A percentile compares a stretch with the other conserved stretches of the same genome.
These are phyloP conservation scores for Ceratotherium simum DNA, from an alignment of 2,113 vertebrate genomes.

Conservation along the genomic window DNA sequence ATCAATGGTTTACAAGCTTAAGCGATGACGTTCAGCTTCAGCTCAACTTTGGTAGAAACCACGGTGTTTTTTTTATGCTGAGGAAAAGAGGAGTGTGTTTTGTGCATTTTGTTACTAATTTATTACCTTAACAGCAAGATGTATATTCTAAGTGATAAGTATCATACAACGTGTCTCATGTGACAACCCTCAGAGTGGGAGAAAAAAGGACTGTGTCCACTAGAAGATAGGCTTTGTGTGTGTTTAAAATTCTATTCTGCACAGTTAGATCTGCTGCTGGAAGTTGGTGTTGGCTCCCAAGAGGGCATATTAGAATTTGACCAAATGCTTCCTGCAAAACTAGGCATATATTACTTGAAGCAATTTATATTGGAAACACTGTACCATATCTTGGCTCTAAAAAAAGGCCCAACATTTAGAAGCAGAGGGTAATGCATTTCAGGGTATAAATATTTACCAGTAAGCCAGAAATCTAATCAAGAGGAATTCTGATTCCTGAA, in stretches of 20 bases:
- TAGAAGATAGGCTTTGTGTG: slow-evolving; percentile 70
- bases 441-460: slow-evolving; percentile 65
- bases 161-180: slow-evolving; percentile 63
- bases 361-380: slow-evolving; percentile 79
- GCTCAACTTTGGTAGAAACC: slow-evolving; percentile 7
- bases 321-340: slow-evolving; percentile 85
- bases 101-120: slow-evolving; percentile 37
- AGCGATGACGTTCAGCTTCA: neutral
- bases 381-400: slow-evolving; percentile 57
- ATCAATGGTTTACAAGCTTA: neutral
- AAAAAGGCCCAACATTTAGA: slow-evolving; percentile 62
- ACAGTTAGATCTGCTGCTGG: slow-evolving; percentile 78
- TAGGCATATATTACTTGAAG: slow-evolving; percentile 79
- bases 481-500: slow-evolving; percentile 77
- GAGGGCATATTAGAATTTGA: slow-evolving; percentile 87
- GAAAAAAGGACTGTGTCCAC: slow-evolving; percentile 48
- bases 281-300: slow-evolving; percentile 87
- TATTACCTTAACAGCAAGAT: slow-evolving; percentile 58
- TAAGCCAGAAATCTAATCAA: slow-evolving; percentile 69
- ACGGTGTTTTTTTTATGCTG: neutral
- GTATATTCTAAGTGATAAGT: slow-evolving; percentile 46
- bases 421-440: slow-evolving; percentile 57
- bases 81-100: neutral
- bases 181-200: slow-evolving; percentile 58
- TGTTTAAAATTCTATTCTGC: slow-evolving; percentile 83